Evolutionary conservation across 2,113 vertebrate species (phyloP).

Genomic region (Ceyx melanurus): DNA sequence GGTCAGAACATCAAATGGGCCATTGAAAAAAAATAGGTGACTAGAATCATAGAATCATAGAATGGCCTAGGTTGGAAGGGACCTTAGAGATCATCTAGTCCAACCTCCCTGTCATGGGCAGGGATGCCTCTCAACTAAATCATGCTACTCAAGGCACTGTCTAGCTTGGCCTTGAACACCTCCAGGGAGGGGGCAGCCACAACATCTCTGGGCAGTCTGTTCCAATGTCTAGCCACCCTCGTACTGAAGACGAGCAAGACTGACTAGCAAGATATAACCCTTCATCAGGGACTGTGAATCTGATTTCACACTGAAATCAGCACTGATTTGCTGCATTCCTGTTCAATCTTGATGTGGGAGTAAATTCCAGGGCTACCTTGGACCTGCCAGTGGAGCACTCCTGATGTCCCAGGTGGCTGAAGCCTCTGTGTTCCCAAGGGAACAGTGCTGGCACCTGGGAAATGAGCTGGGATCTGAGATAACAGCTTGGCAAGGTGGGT

Average conservation of each 20-base stretch:
- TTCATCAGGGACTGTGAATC: neutral
- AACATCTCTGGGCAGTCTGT: too few relatives aligned
- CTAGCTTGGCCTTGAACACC: too few relatives aligned
- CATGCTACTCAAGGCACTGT: too few relatives aligned
- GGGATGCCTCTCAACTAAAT: too few relatives aligned
- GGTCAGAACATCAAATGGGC: neutral
- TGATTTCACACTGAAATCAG: neutral
- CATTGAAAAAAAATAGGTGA: neutral
- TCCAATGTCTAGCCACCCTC: too few relatives aligned
- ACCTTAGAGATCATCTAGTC: too few relatives aligned
- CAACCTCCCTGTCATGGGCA: too few relatives aligned
- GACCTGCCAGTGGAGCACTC: neutral
- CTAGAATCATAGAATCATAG: neutral
- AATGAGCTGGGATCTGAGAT: neutral
- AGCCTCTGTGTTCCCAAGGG: neutral
- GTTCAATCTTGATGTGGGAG: neutral
- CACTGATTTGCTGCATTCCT: neutral
- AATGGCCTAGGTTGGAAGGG: too few relatives aligned
- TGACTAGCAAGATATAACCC: neutral
- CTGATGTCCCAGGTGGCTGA: neutral
- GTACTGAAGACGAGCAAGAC: too few relatives aligned
- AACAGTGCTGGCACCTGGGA: neutral
- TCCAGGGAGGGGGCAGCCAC: too few relatives aligned
- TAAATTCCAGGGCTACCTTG: neutral
- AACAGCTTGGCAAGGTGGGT: neutral